Evolutionary conservation across 2,113 vertebrate genomes (phyloP).

Genomic region (Nyctereutes procyonoides): DNA sequence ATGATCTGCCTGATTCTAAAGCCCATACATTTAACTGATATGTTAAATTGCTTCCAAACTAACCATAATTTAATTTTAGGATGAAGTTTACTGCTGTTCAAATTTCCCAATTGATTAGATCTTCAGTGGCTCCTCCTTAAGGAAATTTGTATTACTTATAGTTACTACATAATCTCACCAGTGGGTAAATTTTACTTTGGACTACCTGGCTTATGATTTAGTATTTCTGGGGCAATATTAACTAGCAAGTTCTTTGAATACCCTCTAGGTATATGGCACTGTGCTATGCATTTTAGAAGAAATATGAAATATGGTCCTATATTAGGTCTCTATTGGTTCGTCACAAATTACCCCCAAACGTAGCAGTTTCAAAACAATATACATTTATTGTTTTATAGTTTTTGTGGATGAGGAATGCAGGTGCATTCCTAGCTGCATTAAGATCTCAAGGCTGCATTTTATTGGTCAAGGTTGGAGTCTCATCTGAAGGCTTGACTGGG

Average conservation of each 20-base stretch:
- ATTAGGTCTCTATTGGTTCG: not conserved
- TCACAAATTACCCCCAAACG: not conserved
- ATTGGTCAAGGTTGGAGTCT: not conserved
- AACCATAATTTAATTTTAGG: slow-evolving; percentile 34
- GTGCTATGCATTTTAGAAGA: not conserved
- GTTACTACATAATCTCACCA: not conserved
- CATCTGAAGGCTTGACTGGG: not conserved
- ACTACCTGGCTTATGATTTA: not conserved
- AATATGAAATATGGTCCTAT: not conserved
- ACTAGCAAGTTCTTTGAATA: not conserved
- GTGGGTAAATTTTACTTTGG: not conserved
- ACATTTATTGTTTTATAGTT: not conserved
- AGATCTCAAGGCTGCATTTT: not conserved
- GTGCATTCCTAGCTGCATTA: not conserved
- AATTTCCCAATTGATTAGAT: slow-evolving; percentile 1
- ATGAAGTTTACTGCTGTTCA: not conserved
- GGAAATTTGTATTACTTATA: not conserved
- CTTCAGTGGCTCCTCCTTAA: not conserved
- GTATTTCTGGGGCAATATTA: not conserved
- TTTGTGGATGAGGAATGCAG: not conserved
- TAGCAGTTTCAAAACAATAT: not conserved
- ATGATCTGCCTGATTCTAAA: not conserved
- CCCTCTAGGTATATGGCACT: not conserved
- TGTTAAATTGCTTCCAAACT: not conserved
- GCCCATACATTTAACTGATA: not conserved